Evolutionary conservation across 2,113 vertebrate genomes (phyloP).

Genomic region (Sialia sialis): DNA sequence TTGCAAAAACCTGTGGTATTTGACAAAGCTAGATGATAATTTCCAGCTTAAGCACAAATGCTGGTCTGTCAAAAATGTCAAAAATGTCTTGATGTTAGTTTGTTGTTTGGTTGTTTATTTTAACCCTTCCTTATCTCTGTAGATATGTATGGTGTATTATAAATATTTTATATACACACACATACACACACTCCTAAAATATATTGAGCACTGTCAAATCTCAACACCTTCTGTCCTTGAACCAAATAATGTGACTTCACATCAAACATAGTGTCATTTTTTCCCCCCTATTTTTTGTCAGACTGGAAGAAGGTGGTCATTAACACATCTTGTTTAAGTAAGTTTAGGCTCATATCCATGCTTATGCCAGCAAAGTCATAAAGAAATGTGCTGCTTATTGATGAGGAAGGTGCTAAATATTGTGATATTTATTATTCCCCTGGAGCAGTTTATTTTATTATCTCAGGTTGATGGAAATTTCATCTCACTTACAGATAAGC

Average conservation of each 20-base stretch:
- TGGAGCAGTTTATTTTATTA: neutral
- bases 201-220: neutral
- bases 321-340: neutral
- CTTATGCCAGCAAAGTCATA: neutral
- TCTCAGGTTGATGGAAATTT: neutral
- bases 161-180: neutral
- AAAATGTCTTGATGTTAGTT: neutral
- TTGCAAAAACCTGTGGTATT: slow-evolving; percentile 29
- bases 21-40: neutral
- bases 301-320: neutral
- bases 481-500: neutral
- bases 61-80: neutral
- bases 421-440: neutral
- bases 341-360: neutral
- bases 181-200: neutral
- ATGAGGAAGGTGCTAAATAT: neutral
- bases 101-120: neutral
- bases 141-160: neutral
- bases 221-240: neutral
- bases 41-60: neutral
- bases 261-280: rapidly evolving
- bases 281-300: neutral
- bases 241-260: neutral
- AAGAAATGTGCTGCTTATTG: neutral
- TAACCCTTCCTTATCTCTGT: neutral